Evolutionary conservation across 2,113 vertebrate genomes (phyloP).

Genomic region (Plecturocebus donacophilus): DNA sequence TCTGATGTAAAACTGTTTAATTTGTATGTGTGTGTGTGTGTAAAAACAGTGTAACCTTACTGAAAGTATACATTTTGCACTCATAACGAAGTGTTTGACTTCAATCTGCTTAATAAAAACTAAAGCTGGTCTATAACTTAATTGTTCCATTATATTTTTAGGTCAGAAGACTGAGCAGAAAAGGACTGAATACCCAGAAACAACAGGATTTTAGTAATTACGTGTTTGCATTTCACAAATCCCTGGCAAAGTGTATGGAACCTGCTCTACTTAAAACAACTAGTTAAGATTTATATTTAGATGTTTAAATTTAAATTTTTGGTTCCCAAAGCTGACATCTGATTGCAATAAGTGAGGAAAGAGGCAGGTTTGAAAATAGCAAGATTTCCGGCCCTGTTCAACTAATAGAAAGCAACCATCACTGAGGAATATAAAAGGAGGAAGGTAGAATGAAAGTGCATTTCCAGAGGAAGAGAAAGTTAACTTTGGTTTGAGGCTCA

Average conservation of each 20-base stretch:
- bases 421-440: background rate
- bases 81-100: background rate
- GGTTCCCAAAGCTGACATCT: background rate
- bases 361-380: background rate
- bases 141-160: background rate
- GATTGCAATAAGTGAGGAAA: background rate
- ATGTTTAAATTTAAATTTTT: background rate
- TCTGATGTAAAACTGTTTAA: background rate
- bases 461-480: background rate
- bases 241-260: background rate
- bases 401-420: background rate
- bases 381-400: background rate
- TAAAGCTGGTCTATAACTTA: background rate
- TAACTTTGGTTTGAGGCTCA: background rate
- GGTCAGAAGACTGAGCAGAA: background rate
- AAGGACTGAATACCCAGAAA: constrained; percentile 16
- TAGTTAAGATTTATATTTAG: background rate
- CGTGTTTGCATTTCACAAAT: background rate
- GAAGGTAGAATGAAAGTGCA: background rate
- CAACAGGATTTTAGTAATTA: constrained; percentile 18
- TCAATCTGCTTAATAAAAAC: background rate
- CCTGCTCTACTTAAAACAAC: background rate
- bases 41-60: background rate
- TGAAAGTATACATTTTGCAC: background rate
- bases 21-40: background rate